Conservation (phyloP, 2,113 vertebrate genomes). For the Oryzias curvinotus region DNA sequence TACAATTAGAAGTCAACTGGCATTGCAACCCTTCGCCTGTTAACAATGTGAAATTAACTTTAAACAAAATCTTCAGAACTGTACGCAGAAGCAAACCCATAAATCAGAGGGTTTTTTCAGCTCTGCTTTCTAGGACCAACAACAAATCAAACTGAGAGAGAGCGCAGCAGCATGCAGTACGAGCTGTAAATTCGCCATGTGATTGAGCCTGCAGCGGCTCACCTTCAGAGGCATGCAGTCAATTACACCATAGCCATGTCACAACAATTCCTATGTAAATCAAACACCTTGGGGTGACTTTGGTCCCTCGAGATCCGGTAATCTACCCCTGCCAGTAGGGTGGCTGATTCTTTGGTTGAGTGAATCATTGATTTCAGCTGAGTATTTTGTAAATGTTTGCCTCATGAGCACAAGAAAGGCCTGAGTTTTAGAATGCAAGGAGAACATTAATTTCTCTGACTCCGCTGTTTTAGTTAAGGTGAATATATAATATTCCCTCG, state of each 20-base stretch:
- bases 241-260: conserved; percentile 68
- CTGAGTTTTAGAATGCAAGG: conserved; percentile 5
- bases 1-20: conserved; percentile 52
- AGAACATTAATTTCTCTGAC: conserved; percentile 2
- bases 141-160: conserved; percentile 43
- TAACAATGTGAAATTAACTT: conserved; percentile 49
- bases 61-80: conserved; percentile 60
- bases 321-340: conserved; percentile 48
- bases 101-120: conserved; percentile 13
- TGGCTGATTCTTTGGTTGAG: conserved; percentile 51
- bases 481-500: too few species aligned
- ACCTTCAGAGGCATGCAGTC: conserved; percentile 69
- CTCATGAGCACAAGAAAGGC: conserved; percentile 11
- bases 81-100: conserved; percentile 47
- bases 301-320: conserved; percentile 58
- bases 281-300: conserved; percentile 72
- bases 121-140: conserved; percentile 32
- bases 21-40: conserved; percentile 16
- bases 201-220: conserved; percentile 62
- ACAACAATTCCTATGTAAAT: conserved; percentile 77
- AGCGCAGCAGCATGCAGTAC: conserved; percentile 36
- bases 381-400: conserved; percentile 72
- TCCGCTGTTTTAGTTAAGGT: too few species aligned
- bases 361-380: conserved; percentile 71
- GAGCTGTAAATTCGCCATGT: conserved; percentile 70